Base-by-base conservation (phyloP, 2,797 vertebrate species). In the Tokudaia tokunoshimensis region DNA sequence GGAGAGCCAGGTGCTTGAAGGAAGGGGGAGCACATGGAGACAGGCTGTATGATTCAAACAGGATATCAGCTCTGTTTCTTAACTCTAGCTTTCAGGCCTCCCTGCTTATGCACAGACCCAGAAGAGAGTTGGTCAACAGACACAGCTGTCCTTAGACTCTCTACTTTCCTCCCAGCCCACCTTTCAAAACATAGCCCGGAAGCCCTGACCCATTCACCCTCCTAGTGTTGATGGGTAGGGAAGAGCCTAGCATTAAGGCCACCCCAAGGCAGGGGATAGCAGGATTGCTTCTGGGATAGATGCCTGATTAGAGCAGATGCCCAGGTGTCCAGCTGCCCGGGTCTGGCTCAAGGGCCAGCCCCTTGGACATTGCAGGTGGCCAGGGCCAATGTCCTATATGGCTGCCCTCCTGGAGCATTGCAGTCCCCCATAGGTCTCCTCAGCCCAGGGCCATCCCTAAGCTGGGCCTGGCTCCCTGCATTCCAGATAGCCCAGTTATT, bases 11-110 rank as follows among this genome's bases (percentile, higher is more conserved):
- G 34, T 50, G 24, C 57, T 34, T 6, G 24, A 81, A 84, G 59
- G 91, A 81, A 87, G 70, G 4, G 26, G 31, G 31, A 29, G 67
- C 22, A 10, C 37, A 12, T 17, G 17, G 17, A 52, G 37, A 61
- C 37, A 59, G 0, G 29, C 82, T 81, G 20, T 82, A 79, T 78
- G 80, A 63, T 6, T 12, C n/a, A 52, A 65, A 89, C 95, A 96
- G 96, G 92, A 96, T 89, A 41, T 52, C 15, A 75, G 83, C 78
- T 26, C 90, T 1, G 26, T 86, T 93, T 95, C 97, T 92, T 89
- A 92, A 57, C 89, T 19, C 14, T 41, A 63, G 76, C 37, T 79
- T 67, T 41, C 63, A 79, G 92, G 88, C 87, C 72, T 83, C 87
- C 55, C 29, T 72, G 75, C 17, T 88, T 61, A 26, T 37, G 94